Evolutionary conservation across 2,113 vertebrate genomes (phyloP).

Genomic region (Gallinago undulata): DNA sequence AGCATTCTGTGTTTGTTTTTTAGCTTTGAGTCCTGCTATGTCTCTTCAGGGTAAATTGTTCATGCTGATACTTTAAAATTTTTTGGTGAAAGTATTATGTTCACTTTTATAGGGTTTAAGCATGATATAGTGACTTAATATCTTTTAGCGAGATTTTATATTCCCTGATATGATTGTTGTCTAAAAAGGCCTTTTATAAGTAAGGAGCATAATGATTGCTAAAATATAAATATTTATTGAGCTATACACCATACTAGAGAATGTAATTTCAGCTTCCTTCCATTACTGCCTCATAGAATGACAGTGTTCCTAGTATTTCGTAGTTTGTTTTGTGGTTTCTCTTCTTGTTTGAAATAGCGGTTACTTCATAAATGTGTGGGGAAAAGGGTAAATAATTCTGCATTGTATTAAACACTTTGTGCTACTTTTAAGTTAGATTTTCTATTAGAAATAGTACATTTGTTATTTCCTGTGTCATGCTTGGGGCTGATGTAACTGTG

Average conservation of each 20-base stretch:
- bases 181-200: background rate
- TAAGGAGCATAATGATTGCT: background rate
- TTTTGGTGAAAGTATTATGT: background rate
- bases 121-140: background rate
- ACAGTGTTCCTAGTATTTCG: background rate
- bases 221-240: background rate
- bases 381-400: background rate
- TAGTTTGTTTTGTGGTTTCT: background rate
- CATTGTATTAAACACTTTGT: background rate
- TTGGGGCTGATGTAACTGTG: background rate
- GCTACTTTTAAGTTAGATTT: background rate
- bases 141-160: background rate
- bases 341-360: background rate
- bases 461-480: background rate
- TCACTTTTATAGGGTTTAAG: background rate
- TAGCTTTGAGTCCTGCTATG: background rate
- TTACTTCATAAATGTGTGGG: background rate
- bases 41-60: background rate
- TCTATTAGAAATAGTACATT: background rate
- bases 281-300: background rate
- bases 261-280: background rate
- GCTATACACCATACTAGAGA: background rate
- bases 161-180: background rate
- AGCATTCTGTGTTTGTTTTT: background rate
- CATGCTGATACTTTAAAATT: background rate